Base-by-base conservation (phyloP, 2,113 vertebrate species). In the Mus spicilegus region DNA sequence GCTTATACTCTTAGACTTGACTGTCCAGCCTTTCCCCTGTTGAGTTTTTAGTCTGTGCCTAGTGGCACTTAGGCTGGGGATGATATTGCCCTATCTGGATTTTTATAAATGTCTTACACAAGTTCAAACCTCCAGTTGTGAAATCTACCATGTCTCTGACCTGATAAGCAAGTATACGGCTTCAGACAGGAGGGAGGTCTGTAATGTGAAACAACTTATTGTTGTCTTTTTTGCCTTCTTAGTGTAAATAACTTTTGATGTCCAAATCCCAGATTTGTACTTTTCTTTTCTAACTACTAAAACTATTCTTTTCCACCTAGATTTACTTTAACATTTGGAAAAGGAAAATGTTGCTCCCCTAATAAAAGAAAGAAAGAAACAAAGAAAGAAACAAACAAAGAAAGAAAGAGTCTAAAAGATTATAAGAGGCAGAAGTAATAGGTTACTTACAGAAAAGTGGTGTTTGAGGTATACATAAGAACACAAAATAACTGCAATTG, bases 231-330 rank as follows among this genome's bases (percentile, higher is more conserved):
- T 86, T 36, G 36, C 36, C 11, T 61, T 93, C 92, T 95, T 94
- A 90, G 89, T 94, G 99, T 99, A 99, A 99, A 99, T 99, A 99
- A 99, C 99, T 99, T 99, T 98, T 99, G 98, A 98, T 97, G 98
- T 99, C 98, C 98, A 98, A 98, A 97, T 95, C 97, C 99, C 99
- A 98, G 98, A 99, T 99, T 99, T 99, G 99, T 99, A 98, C 99
- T 99, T 99, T 99, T 99, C 99, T 99, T 99, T 13, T 13, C 98
- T 99, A 99, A 99, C 99, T 99, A 99, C 99, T 99, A 99, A 98
- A 99, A 98, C 98, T 98, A 99, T 98, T 97, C 98, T 67, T 26
- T 98, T 96, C 97, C 97, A 98, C 97, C 96, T 98, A 99, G 99
- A 99, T 99, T 99, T 99, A 99, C 99, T 99, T 99, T 99, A 99